Conservation (phyloP, 37 sponge, comb jelly and placozoan species). For the Amphimedon queenslandica region DNA sequence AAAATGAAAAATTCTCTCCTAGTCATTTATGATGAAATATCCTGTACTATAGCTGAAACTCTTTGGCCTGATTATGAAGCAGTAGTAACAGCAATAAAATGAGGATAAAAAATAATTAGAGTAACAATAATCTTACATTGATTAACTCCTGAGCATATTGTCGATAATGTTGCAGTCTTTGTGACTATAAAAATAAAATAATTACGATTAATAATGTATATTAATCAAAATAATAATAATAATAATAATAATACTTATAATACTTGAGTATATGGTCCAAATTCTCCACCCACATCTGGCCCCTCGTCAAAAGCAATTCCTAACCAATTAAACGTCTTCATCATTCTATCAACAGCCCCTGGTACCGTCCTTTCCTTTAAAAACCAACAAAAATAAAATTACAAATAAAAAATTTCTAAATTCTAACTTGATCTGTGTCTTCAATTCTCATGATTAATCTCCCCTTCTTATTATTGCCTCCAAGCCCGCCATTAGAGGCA, state of each 20-base stretch:
- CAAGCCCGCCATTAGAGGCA: slow-evolving; percentile 51
- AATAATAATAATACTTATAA: too few species aligned
- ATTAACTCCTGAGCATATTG: slow-evolving; percentile 19
- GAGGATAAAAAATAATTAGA: too few species aligned
- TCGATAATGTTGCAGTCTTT: slow-evolving; percentile 40
- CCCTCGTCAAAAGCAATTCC: slow-evolving; percentile 76
- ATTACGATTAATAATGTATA: not conserved
- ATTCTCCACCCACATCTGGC: slow-evolving; percentile 39
- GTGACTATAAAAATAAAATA: slow-evolving; percentile 25
- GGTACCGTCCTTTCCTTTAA: slow-evolving; percentile 50
- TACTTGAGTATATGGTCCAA: slow-evolving; percentile 73
- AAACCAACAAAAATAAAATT: not conserved
- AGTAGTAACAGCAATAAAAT: too few species aligned
- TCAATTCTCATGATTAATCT: slow-evolving; percentile 66
- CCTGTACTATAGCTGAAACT: too few species aligned
- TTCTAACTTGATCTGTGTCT: slow-evolving; percentile 72
- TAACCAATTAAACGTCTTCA: slow-evolving; percentile 41
- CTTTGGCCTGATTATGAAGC: too few species aligned
- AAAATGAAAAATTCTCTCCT: too few species aligned
- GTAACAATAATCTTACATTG: too few species aligned
- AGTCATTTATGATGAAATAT: too few species aligned
- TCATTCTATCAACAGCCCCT: slow-evolving; percentile 29
- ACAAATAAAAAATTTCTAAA: not conserved
- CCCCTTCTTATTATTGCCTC: too few species aligned
- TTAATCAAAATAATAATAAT: too few species aligned